These are phyloP conservation scores for Pseudomugil tenellus DNA, from an alignment of 2,797 vertebrate genomes.

Conservation along the genomic window DNA sequence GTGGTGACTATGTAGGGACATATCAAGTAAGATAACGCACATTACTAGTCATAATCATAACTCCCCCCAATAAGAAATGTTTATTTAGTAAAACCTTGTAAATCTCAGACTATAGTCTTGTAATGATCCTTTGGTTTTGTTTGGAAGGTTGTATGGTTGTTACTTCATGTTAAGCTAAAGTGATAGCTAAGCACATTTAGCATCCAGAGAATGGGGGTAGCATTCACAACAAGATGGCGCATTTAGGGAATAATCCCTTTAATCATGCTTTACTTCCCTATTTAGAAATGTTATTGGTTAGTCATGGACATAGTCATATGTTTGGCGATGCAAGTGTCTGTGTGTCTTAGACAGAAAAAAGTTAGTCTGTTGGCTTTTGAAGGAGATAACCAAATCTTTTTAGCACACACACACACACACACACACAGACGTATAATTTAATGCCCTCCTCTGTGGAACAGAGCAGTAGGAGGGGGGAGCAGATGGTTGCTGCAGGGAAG, in stretches of 20 bases:
- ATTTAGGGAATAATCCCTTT: neutral
- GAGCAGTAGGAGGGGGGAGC: constrained; percentile 55
- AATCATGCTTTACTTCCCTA: constrained; percentile 10
- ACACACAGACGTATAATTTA: constrained; percentile 29
- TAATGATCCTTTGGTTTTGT: neutral
- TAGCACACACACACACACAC: no score
- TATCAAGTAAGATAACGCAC: neutral
- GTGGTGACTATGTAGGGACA: neutral
- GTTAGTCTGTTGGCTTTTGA: constrained; percentile 2
- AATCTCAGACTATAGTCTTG: neutral
- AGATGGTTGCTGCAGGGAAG: constrained; percentile 52
- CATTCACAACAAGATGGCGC: neutral
- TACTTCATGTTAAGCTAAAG: neutral
- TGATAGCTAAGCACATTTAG: no score
- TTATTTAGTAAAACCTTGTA: neutral
- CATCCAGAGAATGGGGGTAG: neutral
- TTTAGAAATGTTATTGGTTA: constrained; percentile 29
- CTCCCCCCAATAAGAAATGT: neutral
- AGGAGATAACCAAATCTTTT: constrained; percentile 44
- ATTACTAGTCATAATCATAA: neutral
- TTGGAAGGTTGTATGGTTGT: neutral
- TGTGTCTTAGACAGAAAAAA: constrained; percentile 8
- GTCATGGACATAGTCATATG: constrained; percentile 48
- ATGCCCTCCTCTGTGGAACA: constrained; percentile 41
- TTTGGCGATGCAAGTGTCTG: constrained; percentile 13